phyloP scores from a whole-genome alignment of 2,888 invertebrate species.

The Steinernema scapterisci region DNA sequence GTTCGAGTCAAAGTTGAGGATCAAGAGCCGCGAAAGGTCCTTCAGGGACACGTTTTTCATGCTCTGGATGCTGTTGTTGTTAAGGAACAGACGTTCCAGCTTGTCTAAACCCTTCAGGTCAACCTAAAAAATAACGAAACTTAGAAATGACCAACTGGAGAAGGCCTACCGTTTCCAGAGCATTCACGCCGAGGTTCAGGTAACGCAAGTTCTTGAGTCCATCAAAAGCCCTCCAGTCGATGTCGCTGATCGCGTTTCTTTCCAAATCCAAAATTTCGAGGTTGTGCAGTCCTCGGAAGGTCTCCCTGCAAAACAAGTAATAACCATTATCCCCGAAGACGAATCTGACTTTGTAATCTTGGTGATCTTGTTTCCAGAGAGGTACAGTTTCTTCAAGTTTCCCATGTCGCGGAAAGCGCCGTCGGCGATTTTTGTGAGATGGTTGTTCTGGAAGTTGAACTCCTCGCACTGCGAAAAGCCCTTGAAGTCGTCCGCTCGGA shows the following conservation, averaged over 20 bases:
- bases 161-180: conserved; percentile 47
- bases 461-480: conserved; percentile 66
- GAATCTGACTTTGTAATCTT: conserved; percentile 48
- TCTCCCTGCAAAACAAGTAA: conserved; percentile 42
- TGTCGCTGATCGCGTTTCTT: conserved; percentile 47
- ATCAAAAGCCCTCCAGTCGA: conserved; percentile 57
- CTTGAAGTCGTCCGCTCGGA: conserved; percentile 65
- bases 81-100: conserved; percentile 59
- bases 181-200: conserved; percentile 69
- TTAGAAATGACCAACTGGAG: not conserved
- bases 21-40: conserved; percentile 51
- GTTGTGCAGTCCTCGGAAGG: conserved; percentile 64
- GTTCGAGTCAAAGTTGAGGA: conserved; percentile 38
- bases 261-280: conserved; percentile 65
- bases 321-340: too few relatives aligned
- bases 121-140: conserved; percentile 32
- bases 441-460: conserved; percentile 49
- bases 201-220: conserved; percentile 52
- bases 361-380: conserved; percentile 68
- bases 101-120: conserved; percentile 43
- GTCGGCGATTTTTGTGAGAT: conserved; percentile 49
- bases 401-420: conserved; percentile 50
- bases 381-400: conserved; percentile 63
- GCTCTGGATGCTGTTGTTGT: conserved; percentile 59
- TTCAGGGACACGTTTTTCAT: conserved; percentile 46